Evolutionary conservation across 1,140 invertebrate species (phyloP), one percentile per base, ranked within the genome.

Genomic region (Drosophila subpulchrella): DNA sequence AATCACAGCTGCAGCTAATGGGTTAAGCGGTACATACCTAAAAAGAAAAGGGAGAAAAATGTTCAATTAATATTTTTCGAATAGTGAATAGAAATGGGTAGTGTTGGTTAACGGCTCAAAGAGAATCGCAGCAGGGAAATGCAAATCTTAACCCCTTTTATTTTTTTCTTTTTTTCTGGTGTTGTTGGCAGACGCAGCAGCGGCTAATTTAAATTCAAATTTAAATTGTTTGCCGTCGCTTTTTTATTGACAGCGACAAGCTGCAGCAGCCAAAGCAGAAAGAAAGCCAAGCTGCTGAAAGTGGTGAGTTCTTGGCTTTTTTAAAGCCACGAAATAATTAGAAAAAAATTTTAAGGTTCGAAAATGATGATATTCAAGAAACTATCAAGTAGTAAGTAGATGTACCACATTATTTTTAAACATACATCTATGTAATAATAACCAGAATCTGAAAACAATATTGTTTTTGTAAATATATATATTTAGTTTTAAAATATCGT

Each of bases 141-240:
- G 66, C 30, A 27, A 38, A 32, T 56, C 24, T 12, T 12, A 48
- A 48, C n/a, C n/a, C 24, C n/a, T 27, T 11, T 27, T 15, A 7
- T 60, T 10, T 39, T 13, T 10, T 15, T 61, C 30, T 41, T 12
- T 61, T 41, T 12, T 17, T 39, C 34, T 47, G 61, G 36, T 75
- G 60, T 79, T 75, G 80, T 75, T 72, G 68, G 68, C 47, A 41
- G 46, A 36, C 47, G 54, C 60, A 24, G 44, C 74, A 44, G 72
- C 53, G 74, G 73, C 80, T 89, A 89, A 89, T 89, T 89, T 89
- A 84, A 88, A 89, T 81, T 88, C 76, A 88, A 88, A 89, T 84
- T 89, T 71, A 89, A 89, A 89, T 89, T 84, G 73, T 80, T 88
- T 71, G 76, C 67, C 74, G 66, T 68, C 75, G 65, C 53, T 27